Evolutionary conservation across 2,888 invertebrate genomes (phyloP).

Genomic region (Drosophila colorata): DNA sequence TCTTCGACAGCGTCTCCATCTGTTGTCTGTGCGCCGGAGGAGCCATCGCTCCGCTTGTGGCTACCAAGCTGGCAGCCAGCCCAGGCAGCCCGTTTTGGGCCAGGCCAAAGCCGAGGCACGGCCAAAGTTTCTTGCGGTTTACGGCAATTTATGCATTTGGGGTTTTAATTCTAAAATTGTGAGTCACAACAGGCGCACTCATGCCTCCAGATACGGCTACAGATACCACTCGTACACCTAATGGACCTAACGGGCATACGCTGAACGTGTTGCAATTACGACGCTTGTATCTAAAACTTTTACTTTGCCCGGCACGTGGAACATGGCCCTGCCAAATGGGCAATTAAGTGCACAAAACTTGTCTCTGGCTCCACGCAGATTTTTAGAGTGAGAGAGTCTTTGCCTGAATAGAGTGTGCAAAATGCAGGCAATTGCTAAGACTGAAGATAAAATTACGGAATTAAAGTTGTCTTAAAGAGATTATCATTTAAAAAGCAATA

Average conservation of each 20-base stretch:
- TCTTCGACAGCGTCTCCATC: slow-evolving; percentile 47
- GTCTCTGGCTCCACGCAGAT: slow-evolving; percentile 5
- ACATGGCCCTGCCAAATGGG: slow-evolving; percentile 42
- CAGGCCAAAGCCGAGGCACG: slow-evolving; percentile 60
- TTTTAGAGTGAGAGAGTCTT: not conserved
- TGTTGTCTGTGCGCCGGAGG: slow-evolving; percentile 53
- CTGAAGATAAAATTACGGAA: slow-evolving; percentile 4
- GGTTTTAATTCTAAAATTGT: slow-evolving; percentile 79
- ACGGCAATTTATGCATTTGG: slow-evolving; percentile 78
- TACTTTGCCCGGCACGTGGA: slow-evolving; percentile 58
- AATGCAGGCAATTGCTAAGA: slow-evolving; percentile 10
- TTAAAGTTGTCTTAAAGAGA: not conserved
- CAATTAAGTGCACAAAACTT: slow-evolving; percentile 55
- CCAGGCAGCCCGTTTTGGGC: slow-evolving; percentile 23
- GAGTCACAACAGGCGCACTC: slow-evolving; percentile 72
- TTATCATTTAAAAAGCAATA: no score
- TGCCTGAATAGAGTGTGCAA: slow-evolving; percentile 1
- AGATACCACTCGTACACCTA: slow-evolving; percentile 53
- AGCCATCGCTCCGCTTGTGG: slow-evolving; percentile 38
- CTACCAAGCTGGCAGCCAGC: slow-evolving; percentile 15
- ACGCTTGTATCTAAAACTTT: slow-evolving; percentile 68
- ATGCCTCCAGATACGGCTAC: slow-evolving; percentile 34
- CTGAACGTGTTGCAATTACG: slow-evolving; percentile 73
- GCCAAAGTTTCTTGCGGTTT: slow-evolving; percentile 82
- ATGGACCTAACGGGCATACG: slow-evolving; percentile 61